Conservation (phyloP, 2,888 invertebrate species). For the Laothoe populi region DNA sequence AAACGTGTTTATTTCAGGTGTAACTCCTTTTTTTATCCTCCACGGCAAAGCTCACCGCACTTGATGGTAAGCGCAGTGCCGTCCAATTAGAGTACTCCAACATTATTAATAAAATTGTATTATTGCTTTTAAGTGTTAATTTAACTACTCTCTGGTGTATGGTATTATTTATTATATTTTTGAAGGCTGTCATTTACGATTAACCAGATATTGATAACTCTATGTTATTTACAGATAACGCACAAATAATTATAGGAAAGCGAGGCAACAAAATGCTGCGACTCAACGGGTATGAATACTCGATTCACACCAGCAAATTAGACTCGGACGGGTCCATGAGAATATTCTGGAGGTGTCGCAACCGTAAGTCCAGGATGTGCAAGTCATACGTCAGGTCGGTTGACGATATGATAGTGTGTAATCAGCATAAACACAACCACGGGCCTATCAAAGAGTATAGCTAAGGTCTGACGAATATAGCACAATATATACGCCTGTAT, state of each 20-base stretch:
- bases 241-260: conserved; percentile 31
- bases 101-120: too few relatives aligned
- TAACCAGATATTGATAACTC: not conserved
- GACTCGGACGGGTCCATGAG: conserved; percentile 22
- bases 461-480: not conserved
- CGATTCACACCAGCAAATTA: conserved; percentile 36
- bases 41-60: too few relatives aligned
- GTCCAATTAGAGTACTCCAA: too few relatives aligned
- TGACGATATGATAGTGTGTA: conserved; percentile 37
- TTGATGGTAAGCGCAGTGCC: too few relatives aligned
- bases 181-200: too few relatives aligned
- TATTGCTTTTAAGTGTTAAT: too few relatives aligned
- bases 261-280: conserved; percentile 39
- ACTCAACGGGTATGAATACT: conserved; percentile 37
- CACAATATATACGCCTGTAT: not conserved
- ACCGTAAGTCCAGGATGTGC: conserved; percentile 35
- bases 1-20: too few relatives aligned
- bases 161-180: too few relatives aligned
- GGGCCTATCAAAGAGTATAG: conserved; percentile 18
- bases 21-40: too few relatives aligned
- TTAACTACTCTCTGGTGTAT: too few relatives aligned
- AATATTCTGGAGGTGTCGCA: conserved; percentile 45
- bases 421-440: conserved; percentile 40
- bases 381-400: conserved; percentile 47
- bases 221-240: conserved; percentile 12